Base-by-base conservation (phyloP, 2,888 invertebrate species). In the Lomographa bimaculata region DNA sequence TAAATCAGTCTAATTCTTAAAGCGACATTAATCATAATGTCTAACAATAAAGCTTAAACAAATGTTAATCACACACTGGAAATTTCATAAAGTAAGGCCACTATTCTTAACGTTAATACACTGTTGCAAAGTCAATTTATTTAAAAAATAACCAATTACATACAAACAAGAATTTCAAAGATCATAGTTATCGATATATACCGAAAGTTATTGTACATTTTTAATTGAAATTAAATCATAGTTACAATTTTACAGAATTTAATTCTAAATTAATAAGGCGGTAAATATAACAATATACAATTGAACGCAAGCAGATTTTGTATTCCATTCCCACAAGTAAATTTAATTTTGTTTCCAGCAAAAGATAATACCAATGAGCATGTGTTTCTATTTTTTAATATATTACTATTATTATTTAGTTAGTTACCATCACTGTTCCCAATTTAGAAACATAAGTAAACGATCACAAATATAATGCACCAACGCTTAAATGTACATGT, bases 1-100 rank as follows among this genome's bases (percentile, higher is more conserved):
- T 87, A 86, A 87, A 89, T 89, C 87, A 89, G 87, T 89, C 87
- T 89, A 87, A 85, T 86, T 84, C 87, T 89, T 89, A 89, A 82
- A 86, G 85, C 84, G 85, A 89, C 79, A 81, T 78, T 74, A 79
- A 50, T 34, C 53, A 48, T 65, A 67, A 79, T 75, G 79, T 85
- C 83, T 83, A 85, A 79, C 74, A 79, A 76, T 86, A 84, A 83
- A 85, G 82, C 83, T 80, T 82, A 85, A 84, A 79, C 79, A 77
- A 83, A 72, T 62, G 60, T 71, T 76, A 73, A 79, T 69, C 63
- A 75, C 71, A 75, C 83, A 86, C 84, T 86, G 86, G 84, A 82
- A 79, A 79, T 77, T 79, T 65, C 64, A 64, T 60, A 57, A 73
- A 67, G 71, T 79, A 79, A 89, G 87, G 86, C 86, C 85, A 79